Percentiles rank a stretch among this genome's conserved stretches.
These are phyloP conservation scores for Helogale parvula DNA, from an alignment of 2,113 vertebrate genomes.

Conservation along the genomic window DNA sequence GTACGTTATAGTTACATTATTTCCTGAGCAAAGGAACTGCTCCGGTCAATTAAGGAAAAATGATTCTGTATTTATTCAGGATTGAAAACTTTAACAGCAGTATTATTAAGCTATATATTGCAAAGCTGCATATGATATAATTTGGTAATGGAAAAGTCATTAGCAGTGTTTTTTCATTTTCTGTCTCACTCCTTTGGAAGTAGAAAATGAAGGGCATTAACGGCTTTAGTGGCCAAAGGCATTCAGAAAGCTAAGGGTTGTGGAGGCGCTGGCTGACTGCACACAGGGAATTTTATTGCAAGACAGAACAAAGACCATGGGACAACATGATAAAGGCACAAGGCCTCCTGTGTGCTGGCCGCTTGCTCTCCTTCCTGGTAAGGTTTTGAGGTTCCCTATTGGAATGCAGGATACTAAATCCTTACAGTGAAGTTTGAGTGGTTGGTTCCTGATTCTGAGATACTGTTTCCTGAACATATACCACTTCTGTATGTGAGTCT, in stretches of 20 bases:
- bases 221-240: not conserved
- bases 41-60: conserved; percentile 42
- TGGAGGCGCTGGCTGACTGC: not conserved
- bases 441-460: not conserved
- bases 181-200: not conserved
- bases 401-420: not conserved
- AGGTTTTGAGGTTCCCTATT: not conserved
- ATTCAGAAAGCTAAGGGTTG: not conserved
- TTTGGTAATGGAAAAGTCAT: conserved; percentile 54
- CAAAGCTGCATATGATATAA: conserved; percentile 11
- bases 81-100: conserved; percentile 3
- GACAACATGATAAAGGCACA: not conserved
- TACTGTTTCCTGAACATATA: not conserved
- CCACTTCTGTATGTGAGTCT: not conserved
- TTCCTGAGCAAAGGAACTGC: conserved; percentile 45
- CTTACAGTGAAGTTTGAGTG: not conserved
- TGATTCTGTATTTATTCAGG: conserved; percentile 36
- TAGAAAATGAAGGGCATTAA: not conserved
- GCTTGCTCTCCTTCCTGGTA: not conserved
- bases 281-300: not conserved
- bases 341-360: not conserved
- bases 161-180: conserved; percentile 1
- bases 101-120: not conserved
- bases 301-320: not conserved
- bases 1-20: not conserved